phyloP scores from a whole-genome alignment of 2,888 invertebrate genomes.

The Acanthopleura granulata region DNA sequence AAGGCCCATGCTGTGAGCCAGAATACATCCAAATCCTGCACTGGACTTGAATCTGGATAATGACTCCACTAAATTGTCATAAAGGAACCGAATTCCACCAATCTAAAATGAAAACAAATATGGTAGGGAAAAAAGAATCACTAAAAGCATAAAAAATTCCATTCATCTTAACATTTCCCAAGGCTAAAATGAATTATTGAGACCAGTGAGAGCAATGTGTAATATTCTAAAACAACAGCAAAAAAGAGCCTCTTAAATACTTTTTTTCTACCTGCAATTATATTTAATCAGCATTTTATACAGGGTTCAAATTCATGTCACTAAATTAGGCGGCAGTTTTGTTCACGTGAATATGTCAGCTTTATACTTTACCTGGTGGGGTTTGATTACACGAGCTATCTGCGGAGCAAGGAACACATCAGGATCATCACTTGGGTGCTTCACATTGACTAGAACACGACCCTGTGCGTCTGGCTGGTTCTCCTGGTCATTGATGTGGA shows the following conservation, averaged over 20 bases:
- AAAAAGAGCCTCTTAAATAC: too few relatives aligned
- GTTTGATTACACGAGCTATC: slow-evolving; percentile 90
- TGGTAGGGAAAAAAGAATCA: too few relatives aligned
- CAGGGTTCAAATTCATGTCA: too few relatives aligned
- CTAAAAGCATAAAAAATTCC: too few relatives aligned
- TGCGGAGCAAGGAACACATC: slow-evolving; percentile 92
- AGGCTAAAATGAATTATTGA: too few relatives aligned
- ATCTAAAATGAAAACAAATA: slow-evolving; percentile 74
- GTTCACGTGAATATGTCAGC: too few relatives aligned
- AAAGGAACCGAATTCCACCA: slow-evolving; percentile 94
- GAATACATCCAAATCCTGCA: slow-evolving; percentile 94
- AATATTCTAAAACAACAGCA: too few relatives aligned
- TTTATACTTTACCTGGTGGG: slow-evolving; percentile 82
- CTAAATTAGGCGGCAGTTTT: too few relatives aligned
- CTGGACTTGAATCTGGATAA: slow-evolving; percentile 87
- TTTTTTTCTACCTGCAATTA: too few relatives aligned
- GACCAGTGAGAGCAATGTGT: too few relatives aligned
- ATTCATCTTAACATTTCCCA: too few relatives aligned
- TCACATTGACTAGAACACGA: slow-evolving; percentile 91
- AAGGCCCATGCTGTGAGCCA: slow-evolving; percentile 99
- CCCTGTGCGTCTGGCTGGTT: slow-evolving; percentile 93
- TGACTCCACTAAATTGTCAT: slow-evolving; percentile 97
- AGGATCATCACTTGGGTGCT: slow-evolving; percentile 89
- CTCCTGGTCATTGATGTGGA: slow-evolving; percentile 90
- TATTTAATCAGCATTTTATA: too few relatives aligned